Conservation (phyloP, 1,140 invertebrate species). For the Bicyclus anynana region DNA sequence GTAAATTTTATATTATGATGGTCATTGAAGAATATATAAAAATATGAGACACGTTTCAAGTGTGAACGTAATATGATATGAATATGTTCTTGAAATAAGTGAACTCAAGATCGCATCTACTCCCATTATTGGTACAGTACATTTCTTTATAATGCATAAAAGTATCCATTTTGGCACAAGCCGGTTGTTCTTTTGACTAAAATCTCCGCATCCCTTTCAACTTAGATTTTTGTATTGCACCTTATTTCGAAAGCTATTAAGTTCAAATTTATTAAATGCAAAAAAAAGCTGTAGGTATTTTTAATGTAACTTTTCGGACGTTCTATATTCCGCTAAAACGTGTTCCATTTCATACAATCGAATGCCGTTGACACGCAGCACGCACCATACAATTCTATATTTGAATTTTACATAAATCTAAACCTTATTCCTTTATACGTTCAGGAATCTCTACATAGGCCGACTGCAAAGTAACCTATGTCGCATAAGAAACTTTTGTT, state of each 20-base stretch:
- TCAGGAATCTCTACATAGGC: conserved; percentile 37
- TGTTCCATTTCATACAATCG: conserved; percentile 54
- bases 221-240: conserved; percentile 21
- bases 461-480: conserved; percentile 44
- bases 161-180: conserved; percentile 48
- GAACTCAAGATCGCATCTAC: conserved; percentile 18
- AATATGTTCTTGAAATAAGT: conserved; percentile 4
- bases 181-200: conserved; percentile 42
- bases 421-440: conserved; percentile 55
- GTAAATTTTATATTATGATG: no score
- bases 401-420: conserved; percentile 40
- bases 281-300: conserved; percentile 28
- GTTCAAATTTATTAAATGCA: conserved; percentile 35
- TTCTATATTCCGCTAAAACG: conserved; percentile 54
- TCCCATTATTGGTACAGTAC: conserved; percentile 12
- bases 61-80: not conserved
- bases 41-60: no score
- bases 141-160: conserved; percentile 23
- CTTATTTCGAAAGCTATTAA: conserved; percentile 44
- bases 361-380: conserved; percentile 48
- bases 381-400: conserved; percentile 42
- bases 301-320: conserved; percentile 32
- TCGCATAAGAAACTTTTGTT: conserved; percentile 57
- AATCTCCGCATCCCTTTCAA: conserved; percentile 24
- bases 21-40: no score